Conservation (phyloP, 2,797 vertebrate genomes). For the Remorina albescens region DNA sequence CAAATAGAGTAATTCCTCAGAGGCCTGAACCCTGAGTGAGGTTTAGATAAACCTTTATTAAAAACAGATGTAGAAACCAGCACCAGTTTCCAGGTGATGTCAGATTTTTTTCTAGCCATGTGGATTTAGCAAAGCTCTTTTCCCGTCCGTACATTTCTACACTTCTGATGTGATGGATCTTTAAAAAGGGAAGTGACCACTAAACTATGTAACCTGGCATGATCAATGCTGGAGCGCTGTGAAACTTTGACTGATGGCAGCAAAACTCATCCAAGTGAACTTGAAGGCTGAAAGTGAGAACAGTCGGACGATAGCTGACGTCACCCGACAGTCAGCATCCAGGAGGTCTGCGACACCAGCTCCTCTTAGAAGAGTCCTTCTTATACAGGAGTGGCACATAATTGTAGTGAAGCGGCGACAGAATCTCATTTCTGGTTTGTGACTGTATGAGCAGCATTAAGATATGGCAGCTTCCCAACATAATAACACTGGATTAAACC, state of each 20-base stretch:
- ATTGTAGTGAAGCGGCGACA: not conserved
- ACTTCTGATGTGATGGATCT: conserved; percentile 21
- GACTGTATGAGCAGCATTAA: conserved; percentile 17
- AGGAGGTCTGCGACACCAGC: not conserved
- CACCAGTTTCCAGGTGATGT: not conserved
- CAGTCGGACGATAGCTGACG: conserved; percentile 7
- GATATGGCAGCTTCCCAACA: conserved; percentile 31
- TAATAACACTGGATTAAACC: conserved; percentile 52
- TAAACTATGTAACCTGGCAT: conserved; percentile 39
- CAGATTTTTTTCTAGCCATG: too few species aligned
- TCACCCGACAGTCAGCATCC: not conserved
- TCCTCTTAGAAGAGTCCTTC: not conserved
- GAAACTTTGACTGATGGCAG: conserved; percentile 43
- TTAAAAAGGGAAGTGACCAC: conserved; percentile 29
- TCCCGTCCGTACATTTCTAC: conserved; percentile 24
- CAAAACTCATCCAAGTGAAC: too few species aligned
- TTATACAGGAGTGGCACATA: not conserved
- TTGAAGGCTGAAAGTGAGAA: not conserved
- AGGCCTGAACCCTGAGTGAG: too few species aligned
- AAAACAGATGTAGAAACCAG: not conserved
- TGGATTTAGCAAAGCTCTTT: not conserved
- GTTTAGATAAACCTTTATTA: not conserved
- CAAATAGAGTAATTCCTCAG: too few species aligned
- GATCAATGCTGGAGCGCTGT: conserved; percentile 20
- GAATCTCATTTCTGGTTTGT: conserved; percentile 1